Evolutionary conservation across 2,113 vertebrate species (phyloP), one percentile per base, ranked within the genome.

Genomic region (Eublepharis macularius): DNA sequence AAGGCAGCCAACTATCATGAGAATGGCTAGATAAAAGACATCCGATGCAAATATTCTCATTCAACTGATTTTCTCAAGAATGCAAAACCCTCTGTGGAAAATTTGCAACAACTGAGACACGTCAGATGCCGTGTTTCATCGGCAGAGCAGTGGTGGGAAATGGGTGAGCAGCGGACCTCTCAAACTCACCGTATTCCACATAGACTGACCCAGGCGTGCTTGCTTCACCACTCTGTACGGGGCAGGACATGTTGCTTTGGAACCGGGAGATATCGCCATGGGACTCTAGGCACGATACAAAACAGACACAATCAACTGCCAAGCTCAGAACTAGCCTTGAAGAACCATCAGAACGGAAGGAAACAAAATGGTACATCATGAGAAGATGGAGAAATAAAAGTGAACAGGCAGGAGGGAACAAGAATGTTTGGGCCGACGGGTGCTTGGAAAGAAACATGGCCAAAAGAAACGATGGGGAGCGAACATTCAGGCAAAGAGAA

Each of bases 121-220:
- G n/a, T 82, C 77, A 78, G 83, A n/a, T n/a, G n/a, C 47, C 81
- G 79, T n/a, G 63, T n/a, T 39, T 3, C 14, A 69, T 12, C 68
- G 34, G 1, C 54, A 45, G 89, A 26, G 47, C 17, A 63, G 17
- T 70, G 32, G 24, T 17, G 66, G 21, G 29, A 16, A 21, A 36
- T 1, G 21, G 11, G 19, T 4, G 8, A n/a, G 24, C 65, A 41
- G n/a, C 16, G 66, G 26, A 36, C 12, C 17, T 2, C 9, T 19
- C 43, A 57, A 39, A 97, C 97, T 97, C 90, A 98, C 98, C 94
- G 0, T 97, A 96, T 82, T 99, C 98, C 96, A 98, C 94, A 92
- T 97, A 98, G 47, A 97, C 94, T 17, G 98, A 98, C 73, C 94
- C 96, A 74, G 96, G 88, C 21, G 95, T 92, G 93, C 96, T 97